phyloP scores from a whole-genome alignment of 2,888 invertebrate genomes.

The Portevinia maculata region DNA sequence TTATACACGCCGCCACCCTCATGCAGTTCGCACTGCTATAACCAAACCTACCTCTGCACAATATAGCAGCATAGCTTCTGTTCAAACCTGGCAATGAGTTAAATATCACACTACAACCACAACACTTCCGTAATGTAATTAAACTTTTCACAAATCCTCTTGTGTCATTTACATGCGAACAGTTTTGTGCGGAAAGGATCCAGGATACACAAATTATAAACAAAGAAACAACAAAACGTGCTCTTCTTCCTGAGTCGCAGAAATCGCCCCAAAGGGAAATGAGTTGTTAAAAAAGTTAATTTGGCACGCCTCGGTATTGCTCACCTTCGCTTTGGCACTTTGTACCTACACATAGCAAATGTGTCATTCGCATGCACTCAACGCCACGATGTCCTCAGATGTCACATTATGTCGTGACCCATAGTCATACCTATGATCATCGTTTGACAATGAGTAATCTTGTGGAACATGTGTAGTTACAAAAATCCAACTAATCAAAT shows the following conservation, averaged over 20 bases:
- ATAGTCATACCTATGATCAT: conserved; percentile 56
- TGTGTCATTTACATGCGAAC: conserved; percentile 73
- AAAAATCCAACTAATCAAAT: conserved; percentile 4
- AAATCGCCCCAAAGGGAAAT: background rate
- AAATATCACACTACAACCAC: conserved; percentile 69
- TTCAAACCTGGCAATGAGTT: conserved; percentile 48
- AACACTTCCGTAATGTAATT: conserved; percentile 73
- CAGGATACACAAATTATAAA: background rate
- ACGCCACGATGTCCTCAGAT: conserved; percentile 16
- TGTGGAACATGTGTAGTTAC: conserved; percentile 1
- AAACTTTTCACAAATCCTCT: conserved; percentile 72
- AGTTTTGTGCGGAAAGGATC: conserved; percentile 45
- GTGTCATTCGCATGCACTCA: conserved; percentile 49
- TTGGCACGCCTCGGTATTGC: conserved; percentile 70
- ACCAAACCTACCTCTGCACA: background rate
- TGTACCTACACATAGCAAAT: conserved; percentile 27
- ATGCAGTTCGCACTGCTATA: conserved; percentile 2
- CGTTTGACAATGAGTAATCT: conserved; percentile 45
- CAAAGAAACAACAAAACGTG: conserved; percentile 8
- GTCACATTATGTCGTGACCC: conserved; percentile 49
- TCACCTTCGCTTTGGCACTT: conserved; percentile 55
- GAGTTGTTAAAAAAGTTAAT: conserved; percentile 55
- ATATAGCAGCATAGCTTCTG: background rate
- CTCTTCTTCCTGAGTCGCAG: conserved; percentile 1
- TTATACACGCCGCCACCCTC: conserved; percentile 43